These are phyloP conservation scores for Physeter macrocephalus DNA, from an alignment of 2,113 vertebrate genomes.

Conservation along the genomic window DNA sequence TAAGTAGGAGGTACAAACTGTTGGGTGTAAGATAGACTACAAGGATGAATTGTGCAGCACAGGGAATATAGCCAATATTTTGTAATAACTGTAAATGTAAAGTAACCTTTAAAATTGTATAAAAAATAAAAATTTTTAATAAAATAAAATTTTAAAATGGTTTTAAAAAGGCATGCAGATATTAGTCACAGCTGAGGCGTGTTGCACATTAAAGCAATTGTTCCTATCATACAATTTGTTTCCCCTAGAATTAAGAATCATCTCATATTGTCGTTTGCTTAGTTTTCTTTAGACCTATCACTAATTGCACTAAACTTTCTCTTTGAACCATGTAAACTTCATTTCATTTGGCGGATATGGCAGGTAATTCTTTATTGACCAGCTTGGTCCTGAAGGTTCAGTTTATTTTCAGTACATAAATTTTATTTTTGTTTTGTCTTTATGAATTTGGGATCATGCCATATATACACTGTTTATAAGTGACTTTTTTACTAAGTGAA, in stretches of 20 bases:
- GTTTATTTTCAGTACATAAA: neutral
- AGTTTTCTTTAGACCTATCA: neutral
- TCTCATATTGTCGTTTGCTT: neutral
- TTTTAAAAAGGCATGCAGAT: neutral
- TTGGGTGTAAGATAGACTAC: no score
- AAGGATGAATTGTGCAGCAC: no score
- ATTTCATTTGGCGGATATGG: neutral
- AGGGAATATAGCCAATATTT: no score
- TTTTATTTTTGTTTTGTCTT: slow-evolving; percentile 7
- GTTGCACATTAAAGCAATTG: neutral
- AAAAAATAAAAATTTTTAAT: no score
- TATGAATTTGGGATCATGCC: neutral
- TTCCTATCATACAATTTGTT: neutral
- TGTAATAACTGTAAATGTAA: no score
- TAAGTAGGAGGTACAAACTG: no score
- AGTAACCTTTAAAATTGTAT: no score
- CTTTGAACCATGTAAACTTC: neutral
- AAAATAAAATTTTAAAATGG: no score
- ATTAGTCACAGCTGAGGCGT: neutral
- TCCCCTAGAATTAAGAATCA: neutral
- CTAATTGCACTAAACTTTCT: neutral
- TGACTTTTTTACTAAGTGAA: neutral
- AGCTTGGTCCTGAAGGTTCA: neutral
- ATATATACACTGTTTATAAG: neutral
- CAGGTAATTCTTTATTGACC: neutral